Evolutionary conservation across 23 tunicate species (phyloP).

Genomic region (Diplosoma virens): DNA sequence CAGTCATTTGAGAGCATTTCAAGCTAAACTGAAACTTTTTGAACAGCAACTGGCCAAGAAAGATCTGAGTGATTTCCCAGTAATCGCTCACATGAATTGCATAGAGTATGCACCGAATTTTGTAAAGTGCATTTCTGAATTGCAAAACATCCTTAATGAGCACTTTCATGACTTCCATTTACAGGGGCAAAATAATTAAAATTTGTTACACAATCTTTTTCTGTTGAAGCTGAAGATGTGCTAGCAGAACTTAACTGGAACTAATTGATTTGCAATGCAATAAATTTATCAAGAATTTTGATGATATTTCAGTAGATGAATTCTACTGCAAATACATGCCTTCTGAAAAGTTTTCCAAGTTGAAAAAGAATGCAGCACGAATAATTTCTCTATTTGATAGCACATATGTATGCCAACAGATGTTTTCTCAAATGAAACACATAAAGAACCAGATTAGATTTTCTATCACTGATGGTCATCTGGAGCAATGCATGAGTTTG

Average conservation of each 20-base stretch:
- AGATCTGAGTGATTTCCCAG: not conserved
- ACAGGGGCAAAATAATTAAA: slow-evolving; percentile 1
- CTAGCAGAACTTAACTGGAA: slow-evolving; percentile 12
- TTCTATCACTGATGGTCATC: slow-evolving; percentile 26
- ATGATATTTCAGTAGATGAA: not conserved
- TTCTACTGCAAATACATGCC: slow-evolving; percentile 4
- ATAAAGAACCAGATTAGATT: slow-evolving; percentile 10
- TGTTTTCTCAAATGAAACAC: slow-evolving; percentile 31
- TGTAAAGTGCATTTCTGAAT: slow-evolving; percentile 24
- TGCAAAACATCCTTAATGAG: slow-evolving; percentile 9
- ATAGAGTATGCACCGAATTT: slow-evolving; percentile 22
- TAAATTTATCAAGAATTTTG: not conserved
- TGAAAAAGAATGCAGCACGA: slow-evolving; percentile 23
- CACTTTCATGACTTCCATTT: slow-evolving; percentile 14
- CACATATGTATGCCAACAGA: slow-evolving; percentile 18
- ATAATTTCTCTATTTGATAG: slow-evolving; percentile 22
- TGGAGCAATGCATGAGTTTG: slow-evolving; percentile 29
- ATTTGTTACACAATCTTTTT: slow-evolving; percentile 18
- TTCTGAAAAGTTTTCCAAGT: slow-evolving; percentile 13
- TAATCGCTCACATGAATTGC: slow-evolving; percentile 15
- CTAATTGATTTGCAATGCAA: slow-evolving; percentile 5
- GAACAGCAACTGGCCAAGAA: slow-evolving; percentile 7
- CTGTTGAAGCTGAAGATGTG: slow-evolving; percentile 6
- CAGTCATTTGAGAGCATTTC: slow-evolving; percentile 11
- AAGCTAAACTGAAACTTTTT: slow-evolving; percentile 22